Percentiles rank a stretch among this genome's conserved stretches.
phyloP scores from a whole-genome alignment of 2,888 invertebrate genomes.

The Adineta ricciae region DNA sequence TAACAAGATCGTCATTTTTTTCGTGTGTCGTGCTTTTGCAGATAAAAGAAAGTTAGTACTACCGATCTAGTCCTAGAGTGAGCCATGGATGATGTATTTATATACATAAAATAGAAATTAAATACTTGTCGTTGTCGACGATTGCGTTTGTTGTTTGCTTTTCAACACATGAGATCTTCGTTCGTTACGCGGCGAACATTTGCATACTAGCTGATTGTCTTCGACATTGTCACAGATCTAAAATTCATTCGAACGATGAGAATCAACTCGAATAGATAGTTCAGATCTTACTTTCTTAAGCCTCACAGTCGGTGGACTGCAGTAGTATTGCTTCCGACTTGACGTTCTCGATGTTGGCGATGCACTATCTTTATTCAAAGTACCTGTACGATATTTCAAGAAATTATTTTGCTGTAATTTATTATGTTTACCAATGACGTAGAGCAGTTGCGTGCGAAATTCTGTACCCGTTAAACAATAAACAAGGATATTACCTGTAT shows the following conservation, averaged over 20 bases:
- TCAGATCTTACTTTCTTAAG: background rate
- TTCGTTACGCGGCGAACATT: background rate
- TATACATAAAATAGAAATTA: background rate
- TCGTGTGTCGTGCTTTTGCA: background rate
- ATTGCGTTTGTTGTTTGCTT: background rate
- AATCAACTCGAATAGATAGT: too few relatives aligned
- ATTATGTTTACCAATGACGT: background rate
- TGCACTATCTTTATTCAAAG: background rate
- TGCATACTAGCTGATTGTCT: background rate
- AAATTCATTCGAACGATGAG: background rate
- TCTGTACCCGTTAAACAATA: constrained; percentile 18
- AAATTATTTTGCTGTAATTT: background rate
- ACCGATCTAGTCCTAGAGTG: background rate
- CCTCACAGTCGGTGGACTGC: background rate
- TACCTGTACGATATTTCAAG: background rate
- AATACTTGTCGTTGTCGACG: background rate
- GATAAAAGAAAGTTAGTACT: background rate
- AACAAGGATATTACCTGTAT: background rate
- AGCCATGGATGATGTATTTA: background rate
- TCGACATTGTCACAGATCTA: background rate
- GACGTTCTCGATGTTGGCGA: background rate
- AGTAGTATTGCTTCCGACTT: background rate
- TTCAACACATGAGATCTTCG: background rate
- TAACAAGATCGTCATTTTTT: background rate
- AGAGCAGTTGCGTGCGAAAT: background rate